Evolutionary conservation across 2,888 invertebrate genomes (phyloP).

Genomic region (Psylliodes chrysocephalus): DNA sequence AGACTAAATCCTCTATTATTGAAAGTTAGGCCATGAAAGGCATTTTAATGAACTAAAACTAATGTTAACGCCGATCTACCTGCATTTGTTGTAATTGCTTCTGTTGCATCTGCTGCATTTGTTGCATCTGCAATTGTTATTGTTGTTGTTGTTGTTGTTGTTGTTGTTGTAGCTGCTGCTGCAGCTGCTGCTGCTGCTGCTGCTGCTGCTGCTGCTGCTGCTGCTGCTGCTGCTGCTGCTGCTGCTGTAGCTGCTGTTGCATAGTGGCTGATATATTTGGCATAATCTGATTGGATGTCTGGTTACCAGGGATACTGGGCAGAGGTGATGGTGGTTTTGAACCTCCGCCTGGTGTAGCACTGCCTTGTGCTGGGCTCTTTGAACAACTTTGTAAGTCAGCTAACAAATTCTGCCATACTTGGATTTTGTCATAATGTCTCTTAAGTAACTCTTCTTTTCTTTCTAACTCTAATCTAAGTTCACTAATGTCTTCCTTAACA

Average conservation of each 20-base stretch:
- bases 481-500: slow-evolving; percentile 90
- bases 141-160: slow-evolving; percentile 65
- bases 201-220: too few species aligned
- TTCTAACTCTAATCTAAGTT: slow-evolving; percentile 83
- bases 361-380: slow-evolving; percentile 68
- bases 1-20: neutral
- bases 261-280: slow-evolving; percentile 67
- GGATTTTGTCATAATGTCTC: slow-evolving; percentile 89
- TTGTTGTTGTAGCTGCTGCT: too few species aligned
- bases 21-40: neutral
- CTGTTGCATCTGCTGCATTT: slow-evolving; percentile 67
- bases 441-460: slow-evolving; percentile 91
- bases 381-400: slow-evolving; percentile 78
- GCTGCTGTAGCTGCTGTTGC: slow-evolving; percentile 62
- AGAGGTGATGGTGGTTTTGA: slow-evolving; percentile 58
- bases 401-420: slow-evolving; percentile 88
- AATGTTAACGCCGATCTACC: slow-evolving; percentile 67
- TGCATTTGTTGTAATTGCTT: slow-evolving; percentile 74
- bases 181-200: too few species aligned
- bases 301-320: slow-evolving; percentile 56
- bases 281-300: slow-evolving; percentile 65
- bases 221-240: too few species aligned
- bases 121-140: slow-evolving; percentile 63
- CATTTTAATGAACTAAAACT: neutral
- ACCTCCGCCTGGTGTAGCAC: slow-evolving; percentile 57